Conservation (phyloP, 2,797 vertebrate genomes). For the Channa striata region DNA sequence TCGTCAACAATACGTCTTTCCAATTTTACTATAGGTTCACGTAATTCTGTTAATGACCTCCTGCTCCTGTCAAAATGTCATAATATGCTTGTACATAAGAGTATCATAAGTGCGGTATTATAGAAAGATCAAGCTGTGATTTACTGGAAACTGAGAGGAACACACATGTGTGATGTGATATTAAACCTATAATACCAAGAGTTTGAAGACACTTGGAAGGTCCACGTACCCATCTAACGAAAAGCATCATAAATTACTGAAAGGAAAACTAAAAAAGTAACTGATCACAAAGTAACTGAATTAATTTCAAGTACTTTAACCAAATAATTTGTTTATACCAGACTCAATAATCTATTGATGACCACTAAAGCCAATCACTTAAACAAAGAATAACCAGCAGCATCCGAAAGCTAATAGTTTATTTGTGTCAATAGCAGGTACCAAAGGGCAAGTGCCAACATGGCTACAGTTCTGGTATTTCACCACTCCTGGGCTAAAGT, state of each 20-base stretch:
- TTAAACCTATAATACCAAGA: no score
- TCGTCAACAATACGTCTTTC: no score
- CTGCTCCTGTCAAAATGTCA: not conserved
- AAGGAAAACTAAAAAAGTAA: not conserved
- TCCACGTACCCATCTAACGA: not conserved
- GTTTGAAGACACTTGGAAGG: not conserved
- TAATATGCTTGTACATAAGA: not conserved
- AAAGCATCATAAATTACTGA: not conserved
- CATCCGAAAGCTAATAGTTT: conserved; percentile 12
- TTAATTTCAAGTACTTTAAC: not conserved
- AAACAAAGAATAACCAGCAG: conserved; percentile 4
- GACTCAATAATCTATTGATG: not conserved
- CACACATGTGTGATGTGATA: no score
- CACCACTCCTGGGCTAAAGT: conserved; percentile 79
- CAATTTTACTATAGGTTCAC: not conserved
- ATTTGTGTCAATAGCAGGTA: conserved; percentile 58
- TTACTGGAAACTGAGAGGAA: not conserved
- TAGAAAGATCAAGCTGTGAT: not conserved
- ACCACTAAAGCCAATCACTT: not conserved
- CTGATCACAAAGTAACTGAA: not conserved
- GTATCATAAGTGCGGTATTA: not conserved
- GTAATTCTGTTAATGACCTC: not conserved
- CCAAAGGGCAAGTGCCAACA: conserved; percentile 75
- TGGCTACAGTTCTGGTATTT: conserved; percentile 60
- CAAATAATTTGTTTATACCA: not conserved